Conservation (phyloP, 2,113 vertebrate species). For the Chrysemys picta region DNA sequence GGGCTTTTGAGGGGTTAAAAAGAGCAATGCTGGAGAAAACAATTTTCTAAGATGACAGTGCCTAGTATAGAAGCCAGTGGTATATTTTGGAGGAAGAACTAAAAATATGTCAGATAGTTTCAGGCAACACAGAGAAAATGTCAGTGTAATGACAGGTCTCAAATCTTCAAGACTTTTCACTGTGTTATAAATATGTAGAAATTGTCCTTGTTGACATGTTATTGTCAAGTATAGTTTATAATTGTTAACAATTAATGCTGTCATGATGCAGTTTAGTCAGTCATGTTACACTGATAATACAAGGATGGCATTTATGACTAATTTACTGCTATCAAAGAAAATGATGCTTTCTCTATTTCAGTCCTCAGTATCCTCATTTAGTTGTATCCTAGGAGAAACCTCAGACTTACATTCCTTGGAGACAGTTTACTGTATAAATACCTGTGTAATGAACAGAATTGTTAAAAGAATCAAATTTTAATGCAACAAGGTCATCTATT, state of each 20-base stretch:
- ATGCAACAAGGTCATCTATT: slow-evolving; percentile 2
- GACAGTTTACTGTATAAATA: not conserved
- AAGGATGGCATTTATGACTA: not conserved
- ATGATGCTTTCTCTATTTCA: not conserved
- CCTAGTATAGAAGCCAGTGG: slow-evolving; percentile 1
- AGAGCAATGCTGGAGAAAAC: not conserved
- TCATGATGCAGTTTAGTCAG: slow-evolving; percentile 10
- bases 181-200: slow-evolving; percentile 29
- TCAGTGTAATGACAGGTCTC: slow-evolving; percentile 34
- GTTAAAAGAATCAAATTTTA: slow-evolving; percentile 39
- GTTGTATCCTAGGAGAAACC: not conserved
- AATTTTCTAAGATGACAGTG: not conserved
- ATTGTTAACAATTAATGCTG: slow-evolving; percentile 41
- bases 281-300: not conserved
- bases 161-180: slow-evolving; percentile 20
- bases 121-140: slow-evolving; percentile 49
- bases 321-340: slow-evolving; percentile 14
- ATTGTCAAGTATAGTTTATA: not conserved
- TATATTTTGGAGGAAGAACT: slow-evolving; percentile 26
- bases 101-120: slow-evolving; percentile 37
- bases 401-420: not conserved
- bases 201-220: not conserved
- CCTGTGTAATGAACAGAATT: not conserved
- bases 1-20: slow-evolving; percentile 45
- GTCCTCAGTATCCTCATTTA: slow-evolving; percentile 11